These are phyloP conservation scores for Chloropsis cyanopogon DNA, from an alignment of 2,113 vertebrate species.

Conservation along the genomic window DNA sequence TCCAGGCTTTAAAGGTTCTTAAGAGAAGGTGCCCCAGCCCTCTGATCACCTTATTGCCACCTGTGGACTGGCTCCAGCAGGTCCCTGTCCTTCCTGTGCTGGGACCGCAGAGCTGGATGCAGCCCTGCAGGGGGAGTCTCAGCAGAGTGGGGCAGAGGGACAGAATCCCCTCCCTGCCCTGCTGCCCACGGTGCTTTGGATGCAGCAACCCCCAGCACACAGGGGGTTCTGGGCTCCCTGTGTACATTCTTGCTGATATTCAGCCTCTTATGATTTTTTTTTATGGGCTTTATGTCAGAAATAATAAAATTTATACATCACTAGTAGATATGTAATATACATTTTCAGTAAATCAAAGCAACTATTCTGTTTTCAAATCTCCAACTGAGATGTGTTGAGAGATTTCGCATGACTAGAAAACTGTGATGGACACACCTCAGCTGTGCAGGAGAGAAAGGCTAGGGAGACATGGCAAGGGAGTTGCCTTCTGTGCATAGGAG, in stretches of 20 bases:
- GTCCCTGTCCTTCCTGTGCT: not conserved
- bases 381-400: not conserved
- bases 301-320: not conserved
- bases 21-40: rapidly evolving
- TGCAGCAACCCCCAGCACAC: not conserved
- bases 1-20: not conserved
- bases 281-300: not conserved
- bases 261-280: not conserved
- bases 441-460: not conserved
- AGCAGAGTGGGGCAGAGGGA: not conserved
- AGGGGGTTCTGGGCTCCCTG: not conserved
- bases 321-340: not conserved
- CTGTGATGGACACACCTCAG: not conserved
- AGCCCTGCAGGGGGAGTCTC: not conserved
- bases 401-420: not conserved
- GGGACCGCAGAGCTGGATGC: not conserved
- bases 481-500: not conserved
- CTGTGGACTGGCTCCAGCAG: not conserved
- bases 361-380: not conserved
- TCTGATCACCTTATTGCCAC: not conserved
- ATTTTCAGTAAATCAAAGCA: not conserved
- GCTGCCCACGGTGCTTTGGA: not conserved
- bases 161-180: not conserved
- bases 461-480: not conserved
- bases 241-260: not conserved